These are phyloP conservation scores for Dendrocopos noguchii DNA, from an alignment of 2,113 vertebrate species.

Conservation along the genomic window DNA sequence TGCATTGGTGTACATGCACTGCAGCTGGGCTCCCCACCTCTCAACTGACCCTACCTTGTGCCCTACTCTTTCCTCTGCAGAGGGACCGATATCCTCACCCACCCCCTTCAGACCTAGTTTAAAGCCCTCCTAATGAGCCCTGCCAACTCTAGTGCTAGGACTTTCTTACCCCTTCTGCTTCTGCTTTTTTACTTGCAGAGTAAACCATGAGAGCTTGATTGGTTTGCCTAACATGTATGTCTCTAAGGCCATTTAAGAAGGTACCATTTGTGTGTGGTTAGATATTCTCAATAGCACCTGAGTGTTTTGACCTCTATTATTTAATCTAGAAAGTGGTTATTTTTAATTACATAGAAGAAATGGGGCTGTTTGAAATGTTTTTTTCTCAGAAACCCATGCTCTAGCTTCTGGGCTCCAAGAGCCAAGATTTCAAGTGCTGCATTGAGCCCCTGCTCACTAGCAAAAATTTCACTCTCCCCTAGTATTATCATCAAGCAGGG, in stretches of 20 bases:
- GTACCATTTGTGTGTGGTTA: background rate
- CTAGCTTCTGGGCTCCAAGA: background rate
- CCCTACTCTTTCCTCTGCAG: no score
- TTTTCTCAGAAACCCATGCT: background rate
- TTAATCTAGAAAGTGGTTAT: conserved; percentile 3
- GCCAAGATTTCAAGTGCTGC: conserved; percentile 7
- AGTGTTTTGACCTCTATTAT: conserved; percentile 30
- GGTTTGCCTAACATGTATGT: background rate
- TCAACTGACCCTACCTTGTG: no score
- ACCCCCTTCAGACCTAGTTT: no score
- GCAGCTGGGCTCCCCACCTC: no score
- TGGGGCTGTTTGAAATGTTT: background rate
- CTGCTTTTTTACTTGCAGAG: background rate
- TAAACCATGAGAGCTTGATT: background rate
- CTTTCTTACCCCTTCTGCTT: no score
- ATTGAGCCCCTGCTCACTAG: background rate
- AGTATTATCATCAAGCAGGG: background rate
- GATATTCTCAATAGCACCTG: background rate
- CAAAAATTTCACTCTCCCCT: background rate
- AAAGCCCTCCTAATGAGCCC: no score
- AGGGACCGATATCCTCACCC: no score
- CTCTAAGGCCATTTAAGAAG: background rate
- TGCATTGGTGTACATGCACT: no score
- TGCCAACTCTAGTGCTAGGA: no score
- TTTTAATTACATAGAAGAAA: conserved; percentile 38